Base-by-base conservation (phyloP, 2,113 vertebrate genomes). In the Furnarius figulus region DNA sequence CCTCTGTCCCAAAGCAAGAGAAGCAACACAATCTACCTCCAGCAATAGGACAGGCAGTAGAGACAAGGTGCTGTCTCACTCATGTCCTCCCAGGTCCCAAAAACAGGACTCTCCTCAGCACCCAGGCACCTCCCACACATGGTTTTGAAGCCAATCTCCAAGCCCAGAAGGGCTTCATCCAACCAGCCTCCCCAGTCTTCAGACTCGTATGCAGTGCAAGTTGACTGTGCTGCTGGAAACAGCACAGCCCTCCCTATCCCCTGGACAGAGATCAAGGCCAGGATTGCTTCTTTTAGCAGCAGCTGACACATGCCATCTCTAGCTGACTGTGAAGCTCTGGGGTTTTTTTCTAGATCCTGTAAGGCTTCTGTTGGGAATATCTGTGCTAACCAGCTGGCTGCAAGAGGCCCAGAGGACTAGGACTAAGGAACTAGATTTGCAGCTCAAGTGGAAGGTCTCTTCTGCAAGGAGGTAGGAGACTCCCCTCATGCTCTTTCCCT, bases 271-370 rank as follows among this genome's bases (percentile, higher is more conserved):
- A 91, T 40, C 53, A 37, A 78, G 88, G 59, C 47, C 92, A 92
- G 92, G 67, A 88, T 5, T 53, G 75, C 90, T 80, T 66, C 88
- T 85, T 88, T 44, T 79, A 58, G 87, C 81, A 93, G 71, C 76
- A 91, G 90, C 81, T 90, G 66, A 87, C 81, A 87, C 49, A 83
- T 13, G 65, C 76, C 76, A 84, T 67, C 76, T 70, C 68, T 35
- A 92, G 73, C 73, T 6, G 4, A 80, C 72, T 12, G 50, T 30
- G 61, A 89, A 84, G 65, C 71, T 93, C 39, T 42, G 6, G 13
- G 17, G 0, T 49, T 49, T 27, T 68, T 55, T 65, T 12, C 77
- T 37, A 66, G 86, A 31, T 86, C 53, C 50, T 7, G 4, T 55
- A 83, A 80, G 42, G 30, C 30, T 59, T 40, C 9, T 13, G 30